Conservation (phyloP, 37 sponge, comb jelly and placozoan species). For the Chondrosia reniformis region DNA sequence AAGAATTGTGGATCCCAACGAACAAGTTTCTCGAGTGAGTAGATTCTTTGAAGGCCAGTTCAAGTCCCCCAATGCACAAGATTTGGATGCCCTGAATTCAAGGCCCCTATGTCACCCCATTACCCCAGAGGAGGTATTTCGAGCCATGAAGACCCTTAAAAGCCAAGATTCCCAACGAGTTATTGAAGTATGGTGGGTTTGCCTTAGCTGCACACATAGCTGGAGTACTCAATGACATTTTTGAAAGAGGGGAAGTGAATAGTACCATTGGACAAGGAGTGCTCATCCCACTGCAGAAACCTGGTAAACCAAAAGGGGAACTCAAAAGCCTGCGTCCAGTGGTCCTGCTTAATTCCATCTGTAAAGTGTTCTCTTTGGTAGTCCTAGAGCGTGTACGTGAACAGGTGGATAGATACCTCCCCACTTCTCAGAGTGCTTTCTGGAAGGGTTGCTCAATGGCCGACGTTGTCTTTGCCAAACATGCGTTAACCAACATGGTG, state of each 20-base stretch:
- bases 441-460: neutral
- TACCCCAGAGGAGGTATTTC: neutral
- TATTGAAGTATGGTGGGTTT: conserved; percentile 5
- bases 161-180: neutral
- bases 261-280: neutral
- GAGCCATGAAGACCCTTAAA: neutral
- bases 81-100: neutral
- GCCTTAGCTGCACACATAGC: neutral
- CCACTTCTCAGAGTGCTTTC: neutral
- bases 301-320: neutral
- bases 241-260: neutral
- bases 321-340: neutral
- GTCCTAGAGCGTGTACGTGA: neutral
- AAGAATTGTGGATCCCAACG: neutral
- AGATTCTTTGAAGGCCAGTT: neutral
- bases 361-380: conserved; percentile 1
- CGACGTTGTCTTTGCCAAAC: neutral
- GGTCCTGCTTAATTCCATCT: neutral
- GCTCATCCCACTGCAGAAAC: neutral
- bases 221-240: neutral
- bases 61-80: neutral
- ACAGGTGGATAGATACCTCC: neutral
- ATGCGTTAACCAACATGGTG: neutral
- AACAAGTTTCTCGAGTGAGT: neutral
- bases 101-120: neutral